These are phyloP conservation scores for Anastatus disparis DNA, from an alignment of 1,140 invertebrate species.

Conservation along the genomic window DNA sequence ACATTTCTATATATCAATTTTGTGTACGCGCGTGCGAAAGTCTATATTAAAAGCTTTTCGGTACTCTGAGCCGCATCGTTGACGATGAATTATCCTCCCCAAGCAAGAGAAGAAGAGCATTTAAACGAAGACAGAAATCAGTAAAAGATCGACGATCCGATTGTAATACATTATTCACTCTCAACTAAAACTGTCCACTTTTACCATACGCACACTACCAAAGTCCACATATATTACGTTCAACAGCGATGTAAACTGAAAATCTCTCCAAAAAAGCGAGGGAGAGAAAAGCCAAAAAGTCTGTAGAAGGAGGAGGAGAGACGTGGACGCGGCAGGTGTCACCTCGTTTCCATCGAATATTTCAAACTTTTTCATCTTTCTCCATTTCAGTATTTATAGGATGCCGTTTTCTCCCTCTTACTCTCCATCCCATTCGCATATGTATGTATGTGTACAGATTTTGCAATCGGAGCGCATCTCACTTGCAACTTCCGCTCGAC, in stretches of 20 bases:
- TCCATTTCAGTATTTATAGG: slow-evolving; percentile 44
- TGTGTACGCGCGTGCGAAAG: neutral
- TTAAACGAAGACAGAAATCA: neutral
- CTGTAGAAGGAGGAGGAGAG: too few relatives aligned
- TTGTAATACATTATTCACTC: slow-evolving; percentile 15
- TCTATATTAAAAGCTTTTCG: slow-evolving; percentile 29
- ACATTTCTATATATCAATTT: neutral
- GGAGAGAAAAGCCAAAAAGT: neutral
- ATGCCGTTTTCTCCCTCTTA: too few relatives aligned
- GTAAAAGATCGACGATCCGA: neutral
- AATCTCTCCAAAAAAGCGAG: neutral
- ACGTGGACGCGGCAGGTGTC: slow-evolving; percentile 35
- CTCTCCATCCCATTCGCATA: too few relatives aligned
- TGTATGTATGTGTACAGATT: too few relatives aligned
- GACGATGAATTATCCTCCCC: too few relatives aligned
- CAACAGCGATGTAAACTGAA: too few relatives aligned
- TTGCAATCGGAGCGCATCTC: neutral
- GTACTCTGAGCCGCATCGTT: too few relatives aligned
- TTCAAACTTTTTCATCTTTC: slow-evolving; percentile 31
- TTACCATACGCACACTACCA: neutral
- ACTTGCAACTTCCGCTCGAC: slow-evolving; percentile 36
- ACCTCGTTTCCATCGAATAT: slow-evolving; percentile 44
- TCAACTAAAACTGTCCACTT: neutral
- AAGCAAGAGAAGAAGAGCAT: too few relatives aligned
- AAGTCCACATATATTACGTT: neutral